These are phyloP conservation scores for Matsumyia berberina DNA, from an alignment of 2,888 invertebrate genomes.

Conservation along the genomic window DNA sequence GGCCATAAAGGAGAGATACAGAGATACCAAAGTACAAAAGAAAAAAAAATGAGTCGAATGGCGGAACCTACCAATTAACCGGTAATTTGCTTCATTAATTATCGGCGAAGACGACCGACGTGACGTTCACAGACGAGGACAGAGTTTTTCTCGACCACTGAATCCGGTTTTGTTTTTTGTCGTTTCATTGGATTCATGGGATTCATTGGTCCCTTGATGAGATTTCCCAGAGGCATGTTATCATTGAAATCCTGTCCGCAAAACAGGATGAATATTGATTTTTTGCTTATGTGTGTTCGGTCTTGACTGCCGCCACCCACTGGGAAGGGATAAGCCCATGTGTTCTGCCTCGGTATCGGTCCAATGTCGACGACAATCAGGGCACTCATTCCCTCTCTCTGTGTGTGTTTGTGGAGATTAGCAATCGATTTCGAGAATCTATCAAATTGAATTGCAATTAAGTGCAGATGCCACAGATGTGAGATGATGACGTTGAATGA, in stretches of 20 bases:
- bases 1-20: conserved; percentile 48
- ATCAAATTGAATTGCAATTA: conserved; percentile 73
- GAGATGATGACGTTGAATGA: conserved; percentile 65
- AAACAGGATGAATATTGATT: conserved; percentile 74
- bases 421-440: conserved; percentile 65
- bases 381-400: not conserved
- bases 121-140: conserved; percentile 28
- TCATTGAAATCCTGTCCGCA: conserved; percentile 55
- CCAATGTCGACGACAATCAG: not conserved
- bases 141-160: not conserved
- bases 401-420: conserved; percentile 35
- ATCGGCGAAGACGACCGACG: conserved; percentile 48
- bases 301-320: conserved; percentile 17
- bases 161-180: conserved; percentile 41
- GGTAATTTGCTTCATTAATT: conserved; percentile 76
- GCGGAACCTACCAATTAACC: conserved; percentile 77
- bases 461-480: conserved; percentile 69
- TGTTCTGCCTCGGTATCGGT: conserved; percentile 1
- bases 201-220: conserved; percentile 56
- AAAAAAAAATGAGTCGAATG: conserved; percentile 64
- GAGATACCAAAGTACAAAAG: conserved; percentile 42
- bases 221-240: conserved; percentile 50
- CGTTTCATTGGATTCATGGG: conserved; percentile 11
- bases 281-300: conserved; percentile 38
- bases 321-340: not conserved